Conservation (phyloP, 2,797 vertebrate species). For the Anguilla obscura region DNA sequence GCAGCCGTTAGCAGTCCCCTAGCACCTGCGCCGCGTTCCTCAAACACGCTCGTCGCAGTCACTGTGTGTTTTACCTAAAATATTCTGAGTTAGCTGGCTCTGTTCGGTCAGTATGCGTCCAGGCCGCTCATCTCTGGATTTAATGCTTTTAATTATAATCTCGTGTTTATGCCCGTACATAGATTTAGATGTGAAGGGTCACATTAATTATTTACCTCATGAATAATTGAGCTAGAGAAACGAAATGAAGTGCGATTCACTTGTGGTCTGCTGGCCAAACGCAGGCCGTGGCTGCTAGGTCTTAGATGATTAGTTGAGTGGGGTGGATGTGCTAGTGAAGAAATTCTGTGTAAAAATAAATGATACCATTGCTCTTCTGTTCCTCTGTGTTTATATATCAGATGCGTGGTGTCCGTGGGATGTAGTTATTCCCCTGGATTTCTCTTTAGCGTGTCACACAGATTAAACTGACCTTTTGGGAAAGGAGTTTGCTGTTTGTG, state of each 20-base stretch:
- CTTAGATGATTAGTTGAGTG: neutral
- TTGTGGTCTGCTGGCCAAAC: neutral
- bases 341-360: neutral
- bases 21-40: too few species aligned
- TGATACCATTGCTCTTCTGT: neutral
- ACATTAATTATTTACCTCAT: conserved; percentile 5
- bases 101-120: neutral
- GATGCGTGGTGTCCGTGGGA: neutral
- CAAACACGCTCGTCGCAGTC: too few species aligned
- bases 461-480: neutral
- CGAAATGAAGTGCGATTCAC: neutral
- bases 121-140: neutral
- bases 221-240: neutral
- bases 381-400: neutral
- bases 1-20: too few species aligned
- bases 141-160: neutral
- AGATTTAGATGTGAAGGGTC: neutral
- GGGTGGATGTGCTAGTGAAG: neutral
- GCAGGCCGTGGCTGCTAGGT: neutral
- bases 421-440: neutral
- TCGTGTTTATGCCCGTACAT: neutral
- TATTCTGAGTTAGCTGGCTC: neutral
- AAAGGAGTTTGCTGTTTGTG: neutral
- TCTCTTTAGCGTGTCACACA: neutral
- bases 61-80: too few species aligned